phyloP scores from a whole-genome alignment of 2,888 invertebrate genomes.

The Synanthedon andrenaeformis region DNA sequence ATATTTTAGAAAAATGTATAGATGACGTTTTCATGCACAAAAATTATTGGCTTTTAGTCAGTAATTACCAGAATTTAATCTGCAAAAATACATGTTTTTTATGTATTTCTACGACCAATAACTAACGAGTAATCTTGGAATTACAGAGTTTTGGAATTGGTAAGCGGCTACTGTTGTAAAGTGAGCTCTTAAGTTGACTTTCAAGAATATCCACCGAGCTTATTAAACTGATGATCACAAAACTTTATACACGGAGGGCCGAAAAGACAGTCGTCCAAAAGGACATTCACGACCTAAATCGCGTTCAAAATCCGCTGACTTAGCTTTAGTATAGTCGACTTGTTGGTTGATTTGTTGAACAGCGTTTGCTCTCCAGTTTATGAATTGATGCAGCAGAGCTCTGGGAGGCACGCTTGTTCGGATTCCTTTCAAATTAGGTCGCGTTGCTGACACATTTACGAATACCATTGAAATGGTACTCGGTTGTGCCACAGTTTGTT shows the following conservation, averaged over 20 bases:
- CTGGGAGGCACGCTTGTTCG: background rate
- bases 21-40: too few species aligned
- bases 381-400: background rate
- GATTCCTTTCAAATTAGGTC: background rate
- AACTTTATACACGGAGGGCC: background rate
- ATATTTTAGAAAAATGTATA: too few species aligned
- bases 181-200: too few species aligned
- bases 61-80: too few species aligned
- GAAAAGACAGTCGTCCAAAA: background rate
- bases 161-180: too few species aligned
- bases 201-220: background rate
- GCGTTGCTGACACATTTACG: background rate
- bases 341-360: background rate
- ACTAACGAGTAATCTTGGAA: too few species aligned
- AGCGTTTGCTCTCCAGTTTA: background rate
- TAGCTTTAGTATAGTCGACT: background rate
- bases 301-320: slow-evolving; percentile 10
- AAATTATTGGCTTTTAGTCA: too few species aligned
- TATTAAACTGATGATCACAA: background rate
- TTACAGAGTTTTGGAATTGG: too few species aligned
- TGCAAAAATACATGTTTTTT: too few species aligned
- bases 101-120: too few species aligned
- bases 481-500: too few species aligned
- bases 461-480: too few species aligned
- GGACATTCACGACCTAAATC: slow-evolving; percentile 35